Evolutionary conservation across 2,113 vertebrate species (phyloP).

Genomic region (Castor canadensis): DNA sequence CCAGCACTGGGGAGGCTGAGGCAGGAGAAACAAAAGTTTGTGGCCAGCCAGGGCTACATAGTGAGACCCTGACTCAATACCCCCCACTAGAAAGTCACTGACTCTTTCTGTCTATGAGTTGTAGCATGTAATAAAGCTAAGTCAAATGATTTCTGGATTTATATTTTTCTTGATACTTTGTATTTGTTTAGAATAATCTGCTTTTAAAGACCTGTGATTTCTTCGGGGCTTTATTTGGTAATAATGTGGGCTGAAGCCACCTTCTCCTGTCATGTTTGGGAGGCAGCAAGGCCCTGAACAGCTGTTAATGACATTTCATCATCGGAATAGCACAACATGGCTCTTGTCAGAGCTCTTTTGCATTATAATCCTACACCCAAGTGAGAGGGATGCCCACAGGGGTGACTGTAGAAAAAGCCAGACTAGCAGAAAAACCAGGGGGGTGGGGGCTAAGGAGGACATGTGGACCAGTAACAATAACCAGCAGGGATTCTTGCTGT

Average conservation of each 20-base stretch:
- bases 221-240: slow-evolving; percentile 25
- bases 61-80: no score
- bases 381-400: neutral
- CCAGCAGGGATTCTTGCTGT: neutral
- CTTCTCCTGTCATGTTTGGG: neutral
- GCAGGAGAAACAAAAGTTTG: no score
- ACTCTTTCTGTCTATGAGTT: neutral
- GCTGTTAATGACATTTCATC: neutral
- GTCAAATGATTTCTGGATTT: neutral
- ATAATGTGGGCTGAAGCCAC: neutral
- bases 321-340: neutral
- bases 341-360: neutral
- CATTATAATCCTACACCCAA: neutral
- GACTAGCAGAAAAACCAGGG: neutral
- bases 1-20: no score
- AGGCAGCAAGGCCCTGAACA: neutral
- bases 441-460: neutral
- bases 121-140: neutral
- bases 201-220: neutral
- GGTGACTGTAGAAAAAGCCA: neutral
- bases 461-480: neutral
- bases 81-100: no score
- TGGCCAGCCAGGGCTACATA: no score
- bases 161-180: neutral
- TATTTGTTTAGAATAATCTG: neutral